Evolutionary conservation across 2,888 invertebrate species (phyloP), one percentile per base, ranked within the genome.

Genomic region (Andrena fulva): DNA sequence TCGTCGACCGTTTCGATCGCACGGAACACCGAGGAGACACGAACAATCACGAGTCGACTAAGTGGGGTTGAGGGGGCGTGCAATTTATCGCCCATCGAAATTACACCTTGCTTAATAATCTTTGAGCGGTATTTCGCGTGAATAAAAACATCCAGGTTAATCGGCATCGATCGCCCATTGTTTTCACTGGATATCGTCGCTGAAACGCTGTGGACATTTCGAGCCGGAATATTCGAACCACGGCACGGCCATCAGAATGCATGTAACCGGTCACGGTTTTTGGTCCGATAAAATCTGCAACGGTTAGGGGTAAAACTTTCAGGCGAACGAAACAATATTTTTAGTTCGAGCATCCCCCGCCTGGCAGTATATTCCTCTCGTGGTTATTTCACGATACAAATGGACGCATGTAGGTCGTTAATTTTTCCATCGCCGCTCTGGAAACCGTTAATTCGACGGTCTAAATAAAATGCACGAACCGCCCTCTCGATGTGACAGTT

Each of bases 21-120:
- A 24, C 56, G 27, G 10, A 42, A 42, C 42, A 48, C 52, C 42
- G 59, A 24, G 20, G 16, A 35, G 42, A 33, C 42, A 42, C 16
- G 42, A 42, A 16, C 42, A 42, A 59, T 69, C 42, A 42, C 74
- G 67, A 80, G 66, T 62, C 62, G 70, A 74, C 6, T 54, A 48
- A 56, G 29, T 5, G 27, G 59, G 69, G 66, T 20, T 20, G 54
- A 42, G 8, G 66, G 60, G 42, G 7, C 33, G 20, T 29, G 42
- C 59, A 62, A 87, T 82, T 87, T 82, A 77, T 77, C 75, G 35
- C 50, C 3, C 71, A 71, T 85, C 71, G 29, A 56, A 81, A 81
- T 84, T 67, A 71, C 72, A 70, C 24, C 62, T 71, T 24, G 56
- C 72, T 77, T 82, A 82, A 77, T 80, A 80, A 80, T 80, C 77